Conservation (phyloP, 1,140 invertebrate genomes). For the Papilio polytes region DNA sequence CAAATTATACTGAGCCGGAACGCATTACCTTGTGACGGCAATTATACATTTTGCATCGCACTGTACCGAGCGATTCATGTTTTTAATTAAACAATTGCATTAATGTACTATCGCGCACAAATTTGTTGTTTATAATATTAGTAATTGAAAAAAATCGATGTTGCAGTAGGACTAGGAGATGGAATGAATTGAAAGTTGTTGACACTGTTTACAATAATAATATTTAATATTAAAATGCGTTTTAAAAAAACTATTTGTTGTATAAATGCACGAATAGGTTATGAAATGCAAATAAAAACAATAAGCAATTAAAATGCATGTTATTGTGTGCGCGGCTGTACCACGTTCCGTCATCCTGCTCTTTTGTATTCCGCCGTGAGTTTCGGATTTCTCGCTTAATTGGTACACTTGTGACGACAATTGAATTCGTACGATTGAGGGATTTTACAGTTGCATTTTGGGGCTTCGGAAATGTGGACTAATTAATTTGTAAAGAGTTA, state of each 20-base stretch:
- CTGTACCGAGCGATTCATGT: constrained; percentile 26
- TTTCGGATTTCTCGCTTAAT: constrained; percentile 24
- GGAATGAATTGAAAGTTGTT: too few species aligned
- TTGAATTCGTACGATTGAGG: neutral
- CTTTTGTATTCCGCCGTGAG: neutral
- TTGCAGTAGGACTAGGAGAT: too few species aligned
- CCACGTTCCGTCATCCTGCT: neutral
- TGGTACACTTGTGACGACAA: constrained; percentile 19
- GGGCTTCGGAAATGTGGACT: neutral
- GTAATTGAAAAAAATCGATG: too few species aligned
- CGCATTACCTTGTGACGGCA: constrained; percentile 15
- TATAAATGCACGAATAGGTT: neutral
- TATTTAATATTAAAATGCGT: neutral
- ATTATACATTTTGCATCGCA: constrained; percentile 20
- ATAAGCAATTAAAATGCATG: neutral
- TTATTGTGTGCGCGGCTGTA: neutral
- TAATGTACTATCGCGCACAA: constrained; percentile 4
- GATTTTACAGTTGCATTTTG: neutral
- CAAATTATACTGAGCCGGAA: neutral
- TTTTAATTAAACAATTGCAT: constrained; percentile 35
- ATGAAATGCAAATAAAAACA: neutral
- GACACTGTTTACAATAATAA: too few species aligned
- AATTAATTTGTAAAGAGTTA: neutral
- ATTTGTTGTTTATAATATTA: neutral
- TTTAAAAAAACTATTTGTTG: neutral